phyloP scores from a whole-genome alignment of 2,888 invertebrate species.

The Scotopteryx bipunctaria region DNA sequence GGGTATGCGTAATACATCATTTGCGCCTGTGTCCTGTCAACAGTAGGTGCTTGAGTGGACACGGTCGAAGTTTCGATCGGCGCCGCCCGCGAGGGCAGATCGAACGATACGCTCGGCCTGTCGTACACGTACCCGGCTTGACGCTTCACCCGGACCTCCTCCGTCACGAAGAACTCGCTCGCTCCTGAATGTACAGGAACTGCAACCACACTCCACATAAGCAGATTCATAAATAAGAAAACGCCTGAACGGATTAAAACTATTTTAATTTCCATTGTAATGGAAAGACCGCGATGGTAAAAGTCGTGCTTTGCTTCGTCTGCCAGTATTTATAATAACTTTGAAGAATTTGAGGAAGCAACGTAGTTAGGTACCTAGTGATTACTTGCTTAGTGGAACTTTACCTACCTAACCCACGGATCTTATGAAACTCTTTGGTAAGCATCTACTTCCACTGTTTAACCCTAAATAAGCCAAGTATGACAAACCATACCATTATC shows the following conservation, averaged over 20 bases:
- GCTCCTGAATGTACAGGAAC: slow-evolving; percentile 18
- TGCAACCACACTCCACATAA: slow-evolving; percentile 33
- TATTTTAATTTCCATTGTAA: slow-evolving; percentile 46
- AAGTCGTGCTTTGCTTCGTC: slow-evolving; percentile 50
- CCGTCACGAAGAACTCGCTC: slow-evolving; percentile 31
- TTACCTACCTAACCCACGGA: too few species aligned
- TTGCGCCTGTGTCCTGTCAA: slow-evolving; percentile 67
- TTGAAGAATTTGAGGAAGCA: slow-evolving; percentile 50
- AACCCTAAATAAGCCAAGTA: slow-evolving; percentile 46
- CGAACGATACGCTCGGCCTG: slow-evolving; percentile 68
- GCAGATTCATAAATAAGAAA: slow-evolving; percentile 41
- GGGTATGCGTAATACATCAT: slow-evolving; percentile 77
- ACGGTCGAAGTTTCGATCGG: slow-evolving; percentile 43
- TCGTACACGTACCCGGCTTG: slow-evolving; percentile 76
- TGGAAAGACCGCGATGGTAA: slow-evolving; percentile 32
- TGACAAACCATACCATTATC: neutral
- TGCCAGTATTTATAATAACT: slow-evolving; percentile 62
- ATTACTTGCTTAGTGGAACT: too few species aligned
- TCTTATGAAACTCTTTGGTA: slow-evolving; percentile 51
- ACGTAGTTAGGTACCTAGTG: slow-evolving; percentile 20
- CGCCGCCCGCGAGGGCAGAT: slow-evolving; percentile 59
- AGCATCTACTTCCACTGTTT: slow-evolving; percentile 50
- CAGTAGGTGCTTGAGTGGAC: slow-evolving; percentile 65
- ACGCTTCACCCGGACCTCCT: slow-evolving; percentile 55
- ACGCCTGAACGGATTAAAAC: slow-evolving; percentile 40